These are phyloP conservation scores for Adineta ricciae DNA, from an alignment of 2,888 invertebrate species.

Conservation along the genomic window DNA sequence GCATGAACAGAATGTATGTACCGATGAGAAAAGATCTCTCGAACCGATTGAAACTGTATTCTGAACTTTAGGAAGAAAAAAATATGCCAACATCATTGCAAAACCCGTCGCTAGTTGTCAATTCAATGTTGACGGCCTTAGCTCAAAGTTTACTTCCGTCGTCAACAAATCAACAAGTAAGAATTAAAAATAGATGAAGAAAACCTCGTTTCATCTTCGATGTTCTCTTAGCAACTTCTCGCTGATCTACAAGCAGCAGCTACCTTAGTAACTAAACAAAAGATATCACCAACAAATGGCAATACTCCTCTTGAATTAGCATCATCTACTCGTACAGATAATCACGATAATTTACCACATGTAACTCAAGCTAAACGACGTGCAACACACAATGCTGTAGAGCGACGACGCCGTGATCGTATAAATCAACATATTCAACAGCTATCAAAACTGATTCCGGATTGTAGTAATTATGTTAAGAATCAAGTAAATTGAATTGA, in stretches of 20 bases:
- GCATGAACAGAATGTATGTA: background rate
- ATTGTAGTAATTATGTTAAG: slow-evolving; percentile 49
- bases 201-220: background rate
- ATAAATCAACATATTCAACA: slow-evolving; percentile 93
- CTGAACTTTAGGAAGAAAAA: background rate
- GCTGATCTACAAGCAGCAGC: background rate
- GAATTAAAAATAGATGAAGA: background rate
- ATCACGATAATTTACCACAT: background rate
- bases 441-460: slow-evolving; percentile 77
- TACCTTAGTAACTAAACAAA: background rate
- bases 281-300: background rate
- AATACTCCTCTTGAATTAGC: background rate
- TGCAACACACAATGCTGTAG: slow-evolving; percentile 55
- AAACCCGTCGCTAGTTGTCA: slow-evolving; percentile 13
- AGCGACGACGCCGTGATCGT: slow-evolving; percentile 80
- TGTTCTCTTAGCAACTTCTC: background rate
- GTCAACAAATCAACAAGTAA: background rate
- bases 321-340: background rate
- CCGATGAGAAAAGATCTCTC: background rate
- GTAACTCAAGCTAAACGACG: slow-evolving; percentile 12
- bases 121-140: background rate
- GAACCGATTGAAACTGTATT: background rate
- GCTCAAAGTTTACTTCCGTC: background rate
- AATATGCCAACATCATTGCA: background rate
- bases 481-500: background rate